Percentiles rank a stretch among this genome's conserved stretches.
Evolutionary conservation across 2,797 vertebrate genomes (phyloP).

Genomic region (Sebastes reedi): DNA sequence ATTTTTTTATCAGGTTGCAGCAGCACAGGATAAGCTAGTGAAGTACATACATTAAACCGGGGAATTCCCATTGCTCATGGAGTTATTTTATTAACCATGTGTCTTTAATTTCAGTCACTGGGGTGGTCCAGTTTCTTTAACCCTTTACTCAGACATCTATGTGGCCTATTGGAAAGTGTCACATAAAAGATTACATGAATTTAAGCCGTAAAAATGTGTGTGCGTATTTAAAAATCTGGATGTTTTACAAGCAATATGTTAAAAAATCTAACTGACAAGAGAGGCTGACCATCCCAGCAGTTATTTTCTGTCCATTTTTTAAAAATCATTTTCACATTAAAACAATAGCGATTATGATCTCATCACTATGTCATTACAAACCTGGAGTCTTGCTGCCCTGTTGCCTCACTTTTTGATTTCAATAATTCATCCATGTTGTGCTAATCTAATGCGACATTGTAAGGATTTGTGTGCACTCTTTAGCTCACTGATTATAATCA

Average conservation of each 20-base stretch:
- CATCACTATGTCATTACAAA: conserved; percentile 20
- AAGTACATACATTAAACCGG: conserved; percentile 40
- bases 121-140: conserved; percentile 21
- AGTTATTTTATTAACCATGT: conserved; percentile 27
- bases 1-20: conserved; percentile 73
- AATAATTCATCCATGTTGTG: neutral
- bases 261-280: neutral
- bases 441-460: conserved; percentile 6
- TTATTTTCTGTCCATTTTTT: conserved; percentile 1
- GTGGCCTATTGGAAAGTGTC: conserved; percentile 1
- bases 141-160: neutral
- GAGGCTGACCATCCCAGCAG: conserved; percentile 2
- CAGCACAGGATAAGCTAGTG: conserved; percentile 78
- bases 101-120: conserved; percentile 34
- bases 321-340: conserved; percentile 17
- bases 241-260: conserved; percentile 13
- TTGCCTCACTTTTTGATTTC: conserved; percentile 16
- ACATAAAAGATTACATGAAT: conserved; percentile 3
- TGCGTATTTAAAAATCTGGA: conserved; percentile 6
- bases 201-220: conserved; percentile 9
- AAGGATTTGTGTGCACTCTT: conserved; percentile 26
- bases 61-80: conserved; percentile 16
- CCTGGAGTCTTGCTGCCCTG: conserved; percentile 32
- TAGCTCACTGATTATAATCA: conserved; percentile 18
- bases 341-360: conserved; percentile 2